Evolutionary conservation across 2,113 vertebrate species (phyloP).

Genomic region (Cochlearius cochlearius): DNA sequence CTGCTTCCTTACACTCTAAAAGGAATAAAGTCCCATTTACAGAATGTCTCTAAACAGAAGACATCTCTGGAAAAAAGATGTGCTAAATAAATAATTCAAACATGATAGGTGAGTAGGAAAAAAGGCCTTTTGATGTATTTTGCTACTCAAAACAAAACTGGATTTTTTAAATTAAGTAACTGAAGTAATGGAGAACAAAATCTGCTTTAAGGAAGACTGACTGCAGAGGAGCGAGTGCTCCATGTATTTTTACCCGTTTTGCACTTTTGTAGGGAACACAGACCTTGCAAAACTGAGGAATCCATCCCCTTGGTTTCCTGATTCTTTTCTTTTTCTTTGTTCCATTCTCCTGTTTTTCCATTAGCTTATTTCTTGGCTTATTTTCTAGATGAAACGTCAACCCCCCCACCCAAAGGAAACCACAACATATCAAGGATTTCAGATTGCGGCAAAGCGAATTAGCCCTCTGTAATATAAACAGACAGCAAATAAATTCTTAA

Average conservation of each 20-base stretch:
- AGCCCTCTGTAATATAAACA: background rate
- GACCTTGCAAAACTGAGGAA: background rate
- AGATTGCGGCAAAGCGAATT: background rate
- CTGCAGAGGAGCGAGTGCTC: background rate
- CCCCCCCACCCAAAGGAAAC: background rate
- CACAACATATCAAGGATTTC: background rate
- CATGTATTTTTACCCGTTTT: background rate
- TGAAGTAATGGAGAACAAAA: background rate
- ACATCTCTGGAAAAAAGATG: background rate
- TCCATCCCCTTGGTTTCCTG: background rate
- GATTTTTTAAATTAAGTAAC: background rate
- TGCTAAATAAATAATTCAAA: constrained; percentile 23
- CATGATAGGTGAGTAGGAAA: background rate
- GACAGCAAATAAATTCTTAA: background rate
- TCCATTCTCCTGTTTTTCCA: background rate
- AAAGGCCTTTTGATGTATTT: background rate
- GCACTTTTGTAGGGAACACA: background rate
- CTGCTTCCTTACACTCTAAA: constrained; percentile 57
- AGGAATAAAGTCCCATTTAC: constrained; percentile 9
- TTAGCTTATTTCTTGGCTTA: background rate
- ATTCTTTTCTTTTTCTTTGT: background rate
- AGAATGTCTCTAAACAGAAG: constrained; percentile 28
- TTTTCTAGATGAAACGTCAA: background rate
- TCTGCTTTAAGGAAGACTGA: background rate
- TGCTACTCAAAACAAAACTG: background rate